These are phyloP conservation scores for Tineola bisselliella DNA, from an alignment of 2,888 invertebrate species.

Conservation along the genomic window DNA sequence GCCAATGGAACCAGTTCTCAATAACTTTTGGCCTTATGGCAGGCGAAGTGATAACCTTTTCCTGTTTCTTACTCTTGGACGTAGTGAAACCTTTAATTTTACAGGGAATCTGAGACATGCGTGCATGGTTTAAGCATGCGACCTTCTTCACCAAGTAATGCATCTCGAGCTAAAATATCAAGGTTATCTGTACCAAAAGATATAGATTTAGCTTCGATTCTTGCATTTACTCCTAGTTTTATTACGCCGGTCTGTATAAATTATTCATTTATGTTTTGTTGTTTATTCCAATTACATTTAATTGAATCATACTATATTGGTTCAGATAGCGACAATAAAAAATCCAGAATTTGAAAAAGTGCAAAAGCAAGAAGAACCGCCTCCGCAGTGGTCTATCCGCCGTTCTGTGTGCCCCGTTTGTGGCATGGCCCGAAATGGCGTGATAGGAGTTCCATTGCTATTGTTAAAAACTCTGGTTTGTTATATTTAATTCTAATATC, in stretches of 20 bases:
- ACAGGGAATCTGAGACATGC: constrained; percentile 31
- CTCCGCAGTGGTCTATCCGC: constrained; percentile 53
- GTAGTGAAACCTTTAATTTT: neutral
- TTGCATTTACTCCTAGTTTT: constrained; percentile 41
- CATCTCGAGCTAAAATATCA: constrained; percentile 50
- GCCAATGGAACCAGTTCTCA: too few relatives aligned
- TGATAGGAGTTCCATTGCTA: constrained; percentile 43
- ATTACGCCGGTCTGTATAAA: neutral
- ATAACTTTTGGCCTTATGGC: too few relatives aligned
- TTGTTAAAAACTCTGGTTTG: constrained; percentile 49
- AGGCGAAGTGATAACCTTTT: too few relatives aligned
- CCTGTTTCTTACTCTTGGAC: too few relatives aligned
- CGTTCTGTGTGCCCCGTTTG: constrained; percentile 57
- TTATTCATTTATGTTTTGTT: neutral
- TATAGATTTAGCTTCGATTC: constrained; percentile 58
- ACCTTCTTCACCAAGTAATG: constrained; percentile 23
- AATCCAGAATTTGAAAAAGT: neutral
- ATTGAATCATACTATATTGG: neutral
- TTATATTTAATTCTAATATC: neutral
- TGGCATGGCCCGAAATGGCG: constrained; percentile 58
- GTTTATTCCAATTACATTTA: neutral
- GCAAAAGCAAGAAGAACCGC: constrained; percentile 23
- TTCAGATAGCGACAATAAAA: neutral
- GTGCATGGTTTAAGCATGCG: constrained; percentile 37
- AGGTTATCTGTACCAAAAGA: constrained; percentile 49